phyloP scores from a whole-genome alignment of 2,797 vertebrate species.

The Acanthis flammea region DNA sequence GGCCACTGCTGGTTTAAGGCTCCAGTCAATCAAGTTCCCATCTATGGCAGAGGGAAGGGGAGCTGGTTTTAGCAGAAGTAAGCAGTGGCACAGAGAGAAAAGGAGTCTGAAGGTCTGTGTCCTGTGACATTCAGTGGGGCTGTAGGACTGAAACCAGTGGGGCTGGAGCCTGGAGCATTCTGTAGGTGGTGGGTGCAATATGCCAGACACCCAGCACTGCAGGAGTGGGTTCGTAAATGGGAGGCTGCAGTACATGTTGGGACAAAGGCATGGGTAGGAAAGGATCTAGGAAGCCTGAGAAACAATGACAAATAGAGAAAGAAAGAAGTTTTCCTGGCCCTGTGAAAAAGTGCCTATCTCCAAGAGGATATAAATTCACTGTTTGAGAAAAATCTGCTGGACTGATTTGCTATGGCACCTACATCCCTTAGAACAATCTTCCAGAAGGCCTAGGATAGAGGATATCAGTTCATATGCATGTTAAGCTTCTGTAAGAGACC shows the following conservation, averaged over 20 bases:
- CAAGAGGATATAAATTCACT: not conserved
- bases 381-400: not conserved
- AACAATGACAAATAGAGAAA: not conserved
- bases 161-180: not conserved
- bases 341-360: not conserved
- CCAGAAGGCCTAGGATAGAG: not conserved
- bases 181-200: not conserved
- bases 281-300: not conserved
- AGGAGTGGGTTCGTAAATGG: rapidly evolving
- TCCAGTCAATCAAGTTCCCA: not conserved
- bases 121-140: not conserved
- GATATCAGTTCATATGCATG: not conserved
- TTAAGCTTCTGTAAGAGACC: not conserved
- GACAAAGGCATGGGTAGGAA: not conserved
- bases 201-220: not conserved
- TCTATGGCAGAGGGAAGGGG: not conserved
- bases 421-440: not conserved
- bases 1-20: not conserved
- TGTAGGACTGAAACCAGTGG: not conserved
- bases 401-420: not conserved
- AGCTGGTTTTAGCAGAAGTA: not conserved
- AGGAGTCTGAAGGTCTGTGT: not conserved
- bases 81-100: not conserved
- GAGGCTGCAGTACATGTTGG: rapidly evolving
- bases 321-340: not conserved